Evolutionary conservation across 2,113 vertebrate species (phyloP), one percentile per base, ranked within the genome.

Genomic region (Oreocharis arfaki): DNA sequence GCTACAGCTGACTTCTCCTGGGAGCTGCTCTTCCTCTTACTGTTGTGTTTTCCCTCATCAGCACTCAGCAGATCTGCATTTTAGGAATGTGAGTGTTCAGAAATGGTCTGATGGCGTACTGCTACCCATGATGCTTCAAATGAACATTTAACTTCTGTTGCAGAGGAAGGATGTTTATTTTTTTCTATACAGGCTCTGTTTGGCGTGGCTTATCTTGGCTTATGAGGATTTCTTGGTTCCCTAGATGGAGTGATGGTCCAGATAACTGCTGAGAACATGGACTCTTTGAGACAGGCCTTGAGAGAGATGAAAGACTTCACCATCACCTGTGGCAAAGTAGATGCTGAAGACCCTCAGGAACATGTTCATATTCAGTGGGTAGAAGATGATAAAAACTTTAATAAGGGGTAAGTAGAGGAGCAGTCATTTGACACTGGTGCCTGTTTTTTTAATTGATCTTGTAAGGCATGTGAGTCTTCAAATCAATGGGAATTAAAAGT

Each of bases 291-390:
- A 82, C 99, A 99, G 97, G 98, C 99, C 15, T 97, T 99, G 97
- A 98, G 98, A 84, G 99, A 99, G 96, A 99, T 99, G 99, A 99
- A 99, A 97, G 99, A 99, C 98, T 99, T 99, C 94, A 99, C 97
- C 90, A 98, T 99, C 96, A 98, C 98, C 21, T 99, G 99, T 35
- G 99, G 99, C 47, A 99, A 99, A 97, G 98, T 97, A 3, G 99
- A 99, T 79, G 98, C 98, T 37, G 99, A 99, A 97, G 99, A 99
- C 26, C 99, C 98, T 92, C 99, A 99, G 98, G 99, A 99, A 93
- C 98, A 99, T 0, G 98, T 99, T 88, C 98, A 98, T 84, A 97
- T 99, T 94, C 99, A 99, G 96, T 99, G 99, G 99, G 98, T 98
- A n/a, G 99, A 99, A 44, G 99, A 99, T 24, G 99, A 99, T 97